These are phyloP conservation scores for Lepidostoma basale DNA, from an alignment of 1,140 invertebrate genomes.

Conservation along the genomic window DNA sequence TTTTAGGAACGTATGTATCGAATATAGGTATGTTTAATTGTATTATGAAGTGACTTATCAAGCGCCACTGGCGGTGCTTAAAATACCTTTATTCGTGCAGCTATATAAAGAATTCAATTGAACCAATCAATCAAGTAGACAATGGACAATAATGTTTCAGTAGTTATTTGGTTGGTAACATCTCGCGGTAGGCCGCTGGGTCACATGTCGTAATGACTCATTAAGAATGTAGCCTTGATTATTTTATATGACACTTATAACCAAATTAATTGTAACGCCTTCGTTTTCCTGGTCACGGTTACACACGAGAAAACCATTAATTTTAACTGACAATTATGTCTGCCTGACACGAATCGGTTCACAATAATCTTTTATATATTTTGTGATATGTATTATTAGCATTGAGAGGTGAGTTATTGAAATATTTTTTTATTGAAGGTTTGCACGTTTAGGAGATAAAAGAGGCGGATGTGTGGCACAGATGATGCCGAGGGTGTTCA, in stretches of 20 bases:
- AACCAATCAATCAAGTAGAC: too few relatives aligned
- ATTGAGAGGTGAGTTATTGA: not conserved
- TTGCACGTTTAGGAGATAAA: too few relatives aligned
- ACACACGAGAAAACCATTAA: not conserved
- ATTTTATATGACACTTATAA: not conserved
- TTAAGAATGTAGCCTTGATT: not conserved
- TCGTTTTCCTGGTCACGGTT: constrained; percentile 5
- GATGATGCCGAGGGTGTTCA: too few relatives aligned
- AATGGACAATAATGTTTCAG: not conserved
- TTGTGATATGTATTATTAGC: not conserved
- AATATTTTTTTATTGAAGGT: too few relatives aligned
- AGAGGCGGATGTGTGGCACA: too few relatives aligned
- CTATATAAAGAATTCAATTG: too few relatives aligned
- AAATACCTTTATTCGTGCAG: too few relatives aligned
- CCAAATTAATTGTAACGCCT: not conserved
- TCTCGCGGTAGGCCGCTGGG: not conserved
- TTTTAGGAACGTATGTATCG: too few relatives aligned
- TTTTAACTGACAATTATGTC: not conserved
- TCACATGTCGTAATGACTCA: not conserved
- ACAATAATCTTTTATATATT: not conserved
- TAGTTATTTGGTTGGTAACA: not conserved
- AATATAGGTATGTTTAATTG: too few relatives aligned
- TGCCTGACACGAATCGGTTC: not conserved
- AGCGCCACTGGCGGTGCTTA: too few relatives aligned
- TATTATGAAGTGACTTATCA: too few relatives aligned